These are phyloP conservation scores for Carcinoscorpius rotundicauda DNA, from an alignment of 1,140 invertebrate species.

Conservation along the genomic window DNA sequence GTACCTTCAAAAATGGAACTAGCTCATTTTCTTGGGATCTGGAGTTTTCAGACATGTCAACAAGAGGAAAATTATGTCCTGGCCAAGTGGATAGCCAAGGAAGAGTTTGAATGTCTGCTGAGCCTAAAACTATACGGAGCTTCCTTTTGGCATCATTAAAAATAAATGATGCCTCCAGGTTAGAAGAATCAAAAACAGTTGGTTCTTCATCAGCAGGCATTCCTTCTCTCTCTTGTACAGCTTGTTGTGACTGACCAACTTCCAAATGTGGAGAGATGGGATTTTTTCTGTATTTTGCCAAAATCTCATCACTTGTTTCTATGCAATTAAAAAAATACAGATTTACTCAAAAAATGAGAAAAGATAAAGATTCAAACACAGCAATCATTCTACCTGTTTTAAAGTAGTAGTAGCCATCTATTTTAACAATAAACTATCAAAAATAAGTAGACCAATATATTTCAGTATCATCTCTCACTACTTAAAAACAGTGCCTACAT, in stretches of 20 bases:
- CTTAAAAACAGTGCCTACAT: too few species aligned
- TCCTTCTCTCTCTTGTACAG: conserved; percentile 4
- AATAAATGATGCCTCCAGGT: conserved; percentile 44
- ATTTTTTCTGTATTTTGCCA: conserved; percentile 86
- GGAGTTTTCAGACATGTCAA: neutral
- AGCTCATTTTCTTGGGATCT: conserved; percentile 22
- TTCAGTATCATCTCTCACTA: too few species aligned
- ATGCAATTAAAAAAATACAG: conserved; percentile 14
- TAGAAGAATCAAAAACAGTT: conserved; percentile 46
- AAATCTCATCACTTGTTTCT: conserved; percentile 81
- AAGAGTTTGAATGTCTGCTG: conserved; percentile 47
- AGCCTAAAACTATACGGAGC: conserved; percentile 77
- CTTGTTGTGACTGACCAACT: neutral
- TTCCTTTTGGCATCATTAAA: conserved; percentile 86
- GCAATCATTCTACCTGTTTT: neutral
- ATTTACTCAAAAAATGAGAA: conserved; percentile 9
- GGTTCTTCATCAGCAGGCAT: conserved; percentile 37
- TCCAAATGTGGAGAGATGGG: conserved; percentile 33
- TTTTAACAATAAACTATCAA: too few species aligned
- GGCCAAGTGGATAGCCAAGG: conserved; percentile 15
- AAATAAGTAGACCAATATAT: too few species aligned
- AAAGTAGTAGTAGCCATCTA: too few species aligned
- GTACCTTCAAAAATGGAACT: conserved; percentile 32
- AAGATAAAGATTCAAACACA: neutral
- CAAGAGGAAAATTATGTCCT: too few species aligned